These are phyloP conservation scores for Apamea sordens DNA, from an alignment of 2,888 invertebrate species.

Conservation along the genomic window DNA sequence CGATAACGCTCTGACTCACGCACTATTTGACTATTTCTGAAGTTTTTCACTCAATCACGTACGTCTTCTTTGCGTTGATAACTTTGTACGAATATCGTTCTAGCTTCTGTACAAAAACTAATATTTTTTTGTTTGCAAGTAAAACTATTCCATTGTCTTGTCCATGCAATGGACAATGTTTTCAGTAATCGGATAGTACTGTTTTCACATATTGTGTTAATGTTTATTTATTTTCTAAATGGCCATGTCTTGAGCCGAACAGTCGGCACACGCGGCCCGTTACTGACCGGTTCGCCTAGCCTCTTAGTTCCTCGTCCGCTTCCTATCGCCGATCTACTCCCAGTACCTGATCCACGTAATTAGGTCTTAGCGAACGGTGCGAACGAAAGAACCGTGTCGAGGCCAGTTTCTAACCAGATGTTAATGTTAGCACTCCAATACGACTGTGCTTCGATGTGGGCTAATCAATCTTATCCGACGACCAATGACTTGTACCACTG, in stretches of 20 bases:
- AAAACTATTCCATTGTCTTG: constrained; percentile 9
- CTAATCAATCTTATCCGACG: constrained; percentile 75
- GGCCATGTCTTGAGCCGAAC: constrained; percentile 48
- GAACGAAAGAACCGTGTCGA: constrained; percentile 83
- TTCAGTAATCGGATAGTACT: constrained; percentile 25
- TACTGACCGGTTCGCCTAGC: constrained; percentile 76
- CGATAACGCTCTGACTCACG: constrained; percentile 81
- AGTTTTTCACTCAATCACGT: constrained; percentile 52
- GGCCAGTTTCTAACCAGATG: constrained; percentile 74
- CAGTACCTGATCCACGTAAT: constrained; percentile 73
- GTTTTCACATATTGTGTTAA: constrained; percentile 30
- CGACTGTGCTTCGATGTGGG: constrained; percentile 69
- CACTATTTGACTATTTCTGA: constrained; percentile 62
- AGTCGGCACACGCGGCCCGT: constrained; percentile 64
- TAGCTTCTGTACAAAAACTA: neutral
- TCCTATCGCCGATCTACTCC: constrained; percentile 81
- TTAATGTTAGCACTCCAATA: constrained; percentile 67
- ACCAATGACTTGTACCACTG: constrained; percentile 62
- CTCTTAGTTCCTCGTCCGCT: constrained; percentile 75
- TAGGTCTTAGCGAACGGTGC: constrained; percentile 81
- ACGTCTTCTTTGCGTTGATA: constrained; percentile 23
- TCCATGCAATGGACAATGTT: constrained; percentile 13
- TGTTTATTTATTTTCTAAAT: constrained; percentile 59
- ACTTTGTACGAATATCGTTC: constrained; percentile 25
- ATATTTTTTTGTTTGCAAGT: neutral